These are phyloP conservation scores for Chinchilla lanigera DNA, from an alignment of 2,113 vertebrate species.

Conservation along the genomic window DNA sequence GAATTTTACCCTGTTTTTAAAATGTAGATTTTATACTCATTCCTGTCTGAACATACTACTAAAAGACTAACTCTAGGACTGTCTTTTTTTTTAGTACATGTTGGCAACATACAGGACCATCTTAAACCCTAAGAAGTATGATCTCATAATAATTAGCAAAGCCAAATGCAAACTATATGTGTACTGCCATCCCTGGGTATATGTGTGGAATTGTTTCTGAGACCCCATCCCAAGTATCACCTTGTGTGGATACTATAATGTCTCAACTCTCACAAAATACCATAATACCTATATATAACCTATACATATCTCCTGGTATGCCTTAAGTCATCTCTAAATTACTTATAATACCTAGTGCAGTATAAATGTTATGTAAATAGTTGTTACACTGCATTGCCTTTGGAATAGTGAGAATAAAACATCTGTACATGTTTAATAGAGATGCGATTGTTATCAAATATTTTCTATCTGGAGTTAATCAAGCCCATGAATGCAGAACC, in stretches of 20 bases:
- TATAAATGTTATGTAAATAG: not conserved
- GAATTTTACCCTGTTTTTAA: not conserved
- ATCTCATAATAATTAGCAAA: slow-evolving; percentile 31
- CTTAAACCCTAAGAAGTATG: not conserved
- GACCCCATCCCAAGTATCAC: not conserved
- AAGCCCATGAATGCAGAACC: not conserved
- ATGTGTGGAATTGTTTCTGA: not conserved
- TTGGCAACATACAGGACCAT: not conserved
- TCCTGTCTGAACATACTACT: not conserved
- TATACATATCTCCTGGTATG: not conserved
- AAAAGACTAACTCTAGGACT: not conserved
- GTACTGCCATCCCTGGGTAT: not conserved
- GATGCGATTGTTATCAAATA: not conserved
- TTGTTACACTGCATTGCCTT: not conserved
- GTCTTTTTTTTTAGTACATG: not conserved
- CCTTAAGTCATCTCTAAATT: not conserved
- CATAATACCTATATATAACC: not conserved
- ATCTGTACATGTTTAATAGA: not conserved
- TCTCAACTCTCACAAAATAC: not conserved
- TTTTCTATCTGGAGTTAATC: not conserved
- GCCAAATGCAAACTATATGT: not conserved
- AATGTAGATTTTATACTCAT: not conserved
- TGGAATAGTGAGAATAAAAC: not conserved
- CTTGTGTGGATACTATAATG: not conserved
- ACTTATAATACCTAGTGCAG: not conserved